A percentile compares a stretch with the other conserved stretches of the same genome.
Conservation (phyloP, 2,888 invertebrate species). For the Lamellibrachia columna region DNA sequence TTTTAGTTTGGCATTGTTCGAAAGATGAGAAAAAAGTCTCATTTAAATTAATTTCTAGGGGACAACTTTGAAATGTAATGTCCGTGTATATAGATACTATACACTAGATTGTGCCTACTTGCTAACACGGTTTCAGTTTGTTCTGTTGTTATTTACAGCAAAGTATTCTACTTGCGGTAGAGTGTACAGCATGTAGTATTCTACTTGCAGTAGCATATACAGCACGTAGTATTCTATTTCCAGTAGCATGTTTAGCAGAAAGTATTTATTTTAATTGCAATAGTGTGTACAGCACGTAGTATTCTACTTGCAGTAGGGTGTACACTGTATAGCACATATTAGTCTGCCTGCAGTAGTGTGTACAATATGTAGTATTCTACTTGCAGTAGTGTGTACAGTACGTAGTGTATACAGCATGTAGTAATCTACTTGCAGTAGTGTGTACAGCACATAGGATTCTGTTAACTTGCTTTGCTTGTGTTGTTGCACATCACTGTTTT, state of each 20-base stretch:
- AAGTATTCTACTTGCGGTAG: neutral
- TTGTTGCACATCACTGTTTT: neutral
- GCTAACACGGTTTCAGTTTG: neutral
- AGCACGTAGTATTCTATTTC: neutral
- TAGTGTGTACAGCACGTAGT: conserved; percentile 12
- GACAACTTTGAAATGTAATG: too few relatives aligned
- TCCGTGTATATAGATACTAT: neutral
- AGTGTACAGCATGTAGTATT: neutral
- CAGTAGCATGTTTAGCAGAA: neutral
- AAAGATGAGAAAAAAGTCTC: too few relatives aligned
- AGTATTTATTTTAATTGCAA: neutral
- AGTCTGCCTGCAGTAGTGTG: neutral
- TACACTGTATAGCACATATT: neutral
- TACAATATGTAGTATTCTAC: neutral
- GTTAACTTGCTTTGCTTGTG: neutral
- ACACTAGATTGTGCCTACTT: neutral
- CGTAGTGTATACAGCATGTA: neutral
- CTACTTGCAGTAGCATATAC: neutral
- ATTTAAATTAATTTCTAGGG: neutral
- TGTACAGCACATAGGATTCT: neutral
- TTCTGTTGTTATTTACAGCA: neutral
- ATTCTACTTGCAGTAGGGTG: neutral
- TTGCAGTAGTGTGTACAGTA: neutral
- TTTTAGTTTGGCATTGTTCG: neutral
- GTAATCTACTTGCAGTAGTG: neutral